Conservation (phyloP, 1,140 invertebrate species). For the Ips nitidus region DNA sequence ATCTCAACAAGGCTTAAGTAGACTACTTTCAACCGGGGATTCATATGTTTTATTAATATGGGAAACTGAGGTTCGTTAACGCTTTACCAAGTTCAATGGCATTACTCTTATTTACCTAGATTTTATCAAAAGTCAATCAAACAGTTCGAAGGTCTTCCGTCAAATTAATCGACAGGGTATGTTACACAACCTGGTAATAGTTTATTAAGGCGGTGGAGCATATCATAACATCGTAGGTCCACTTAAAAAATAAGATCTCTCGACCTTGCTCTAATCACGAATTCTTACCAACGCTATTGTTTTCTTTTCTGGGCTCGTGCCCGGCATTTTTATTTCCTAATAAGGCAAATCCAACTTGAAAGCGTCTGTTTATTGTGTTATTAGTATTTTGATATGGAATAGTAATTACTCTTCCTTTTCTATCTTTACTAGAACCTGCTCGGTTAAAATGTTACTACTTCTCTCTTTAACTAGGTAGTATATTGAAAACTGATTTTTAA, state of each 20-base stretch:
- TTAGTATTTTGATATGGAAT: background rate
- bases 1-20: slow-evolving; percentile 4
- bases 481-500: background rate
- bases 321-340: slow-evolving; percentile 15
- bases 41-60: slow-evolving; percentile 21
- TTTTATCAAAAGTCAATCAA: background rate
- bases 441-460: background rate
- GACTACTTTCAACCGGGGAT: slow-evolving; percentile 8
- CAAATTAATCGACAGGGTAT: no score
- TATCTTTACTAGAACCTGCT: no score
- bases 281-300: slow-evolving; percentile 18
- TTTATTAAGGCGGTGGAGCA: background rate
- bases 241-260: background rate
- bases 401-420: no score
- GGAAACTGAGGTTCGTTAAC: slow-evolving; percentile 11
- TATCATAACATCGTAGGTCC: background rate
- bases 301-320: slow-evolving; percentile 24
- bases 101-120: background rate
- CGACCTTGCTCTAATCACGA: slow-evolving; percentile 23
- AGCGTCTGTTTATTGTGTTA: background rate
- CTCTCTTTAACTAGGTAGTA: background rate
- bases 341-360: slow-evolving; percentile 6
- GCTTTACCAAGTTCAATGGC: slow-evolving; percentile 12
- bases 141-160: no score
- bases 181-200: no score